phyloP scores from a whole-genome alignment of 2,797 vertebrate genomes.

The Hephaestus fuliginosus region DNA sequence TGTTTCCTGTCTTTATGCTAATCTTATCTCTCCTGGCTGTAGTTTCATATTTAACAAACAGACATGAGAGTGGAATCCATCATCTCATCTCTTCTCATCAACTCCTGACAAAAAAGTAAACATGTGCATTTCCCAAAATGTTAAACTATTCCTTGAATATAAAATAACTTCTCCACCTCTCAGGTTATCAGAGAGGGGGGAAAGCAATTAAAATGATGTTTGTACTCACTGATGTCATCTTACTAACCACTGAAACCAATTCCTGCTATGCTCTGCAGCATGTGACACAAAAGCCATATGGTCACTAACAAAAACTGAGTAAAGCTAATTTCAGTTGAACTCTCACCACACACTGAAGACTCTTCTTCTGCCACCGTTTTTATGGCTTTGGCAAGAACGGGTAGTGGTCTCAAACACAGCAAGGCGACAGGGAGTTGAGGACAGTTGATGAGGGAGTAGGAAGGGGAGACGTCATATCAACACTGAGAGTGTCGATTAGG shows the following conservation, averaged over 20 bases:
- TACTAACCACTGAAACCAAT: not conserved
- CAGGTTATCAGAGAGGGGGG: not conserved
- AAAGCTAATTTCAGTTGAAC: not conserved
- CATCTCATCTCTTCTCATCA: too few species aligned
- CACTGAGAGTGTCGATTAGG: slow-evolving; percentile 75
- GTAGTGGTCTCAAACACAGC: slow-evolving; percentile 20
- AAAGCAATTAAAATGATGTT: not conserved
- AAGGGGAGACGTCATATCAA: slow-evolving; percentile 51
- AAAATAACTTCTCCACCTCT: not conserved
- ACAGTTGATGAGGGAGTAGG: slow-evolving; percentile 52
- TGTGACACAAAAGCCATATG: not conserved
- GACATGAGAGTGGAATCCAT: too few species aligned
- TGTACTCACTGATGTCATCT: not conserved
- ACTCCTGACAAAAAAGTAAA: too few species aligned
- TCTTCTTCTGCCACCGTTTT: not conserved
- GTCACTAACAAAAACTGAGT: too few species aligned
- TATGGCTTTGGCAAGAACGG: slow-evolving; percentile 1
- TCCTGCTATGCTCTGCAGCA: too few species aligned
- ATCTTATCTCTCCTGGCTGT: too few species aligned
- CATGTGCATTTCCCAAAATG: too few species aligned
- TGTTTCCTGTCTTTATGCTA: too few species aligned
- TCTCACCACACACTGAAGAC: not conserved
- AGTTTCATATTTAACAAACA: too few species aligned
- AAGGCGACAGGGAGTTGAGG: slow-evolving; percentile 36
- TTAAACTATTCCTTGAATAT: not conserved